Conservation (phyloP, 2,797 vertebrate genomes). For the Spatula versicolor region DNA sequence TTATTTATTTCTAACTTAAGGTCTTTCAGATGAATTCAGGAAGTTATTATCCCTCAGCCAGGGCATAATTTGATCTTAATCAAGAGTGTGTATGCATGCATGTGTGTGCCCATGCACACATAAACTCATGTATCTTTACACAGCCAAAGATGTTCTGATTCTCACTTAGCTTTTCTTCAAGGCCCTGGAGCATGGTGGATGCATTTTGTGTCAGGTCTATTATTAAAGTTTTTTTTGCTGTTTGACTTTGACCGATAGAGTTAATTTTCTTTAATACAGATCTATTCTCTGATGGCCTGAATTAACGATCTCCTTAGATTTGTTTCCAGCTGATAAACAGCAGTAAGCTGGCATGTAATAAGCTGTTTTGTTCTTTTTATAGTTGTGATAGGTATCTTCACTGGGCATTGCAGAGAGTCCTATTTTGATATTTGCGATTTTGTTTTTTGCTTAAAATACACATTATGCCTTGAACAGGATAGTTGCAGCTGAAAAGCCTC, state of each 20-base stretch:
- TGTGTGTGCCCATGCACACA: neutral
- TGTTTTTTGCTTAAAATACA: slow-evolving; percentile 11
- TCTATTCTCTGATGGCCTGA: slow-evolving; percentile 33
- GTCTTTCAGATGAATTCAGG: neutral
- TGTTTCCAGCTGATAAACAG: slow-evolving; percentile 49
- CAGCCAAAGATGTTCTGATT: neutral
- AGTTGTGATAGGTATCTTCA: slow-evolving; percentile 32
- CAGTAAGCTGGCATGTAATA: slow-evolving; percentile 1
- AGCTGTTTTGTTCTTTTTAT: neutral
- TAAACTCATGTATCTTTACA: neutral
- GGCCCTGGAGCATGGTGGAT: neutral
- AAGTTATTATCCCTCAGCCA: neutral
- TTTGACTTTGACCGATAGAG: slow-evolving; percentile 47
- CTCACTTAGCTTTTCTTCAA: neutral
- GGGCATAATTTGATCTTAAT: neutral
- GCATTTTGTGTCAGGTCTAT: slow-evolving; percentile 1
- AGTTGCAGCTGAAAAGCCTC: neutral
- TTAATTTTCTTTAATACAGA: slow-evolving; percentile 56
- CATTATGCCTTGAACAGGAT: neutral
- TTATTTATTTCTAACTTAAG: neutral
- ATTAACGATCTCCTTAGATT: slow-evolving; percentile 11
- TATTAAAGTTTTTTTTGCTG: neutral
- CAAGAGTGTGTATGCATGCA: neutral
- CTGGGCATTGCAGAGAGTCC: neutral
- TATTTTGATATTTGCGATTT: neutral